Evolutionary conservation across 1,140 invertebrate genomes (phyloP), one percentile per base, ranked within the genome.

Genomic region (Brachionus koreanus): DNA sequence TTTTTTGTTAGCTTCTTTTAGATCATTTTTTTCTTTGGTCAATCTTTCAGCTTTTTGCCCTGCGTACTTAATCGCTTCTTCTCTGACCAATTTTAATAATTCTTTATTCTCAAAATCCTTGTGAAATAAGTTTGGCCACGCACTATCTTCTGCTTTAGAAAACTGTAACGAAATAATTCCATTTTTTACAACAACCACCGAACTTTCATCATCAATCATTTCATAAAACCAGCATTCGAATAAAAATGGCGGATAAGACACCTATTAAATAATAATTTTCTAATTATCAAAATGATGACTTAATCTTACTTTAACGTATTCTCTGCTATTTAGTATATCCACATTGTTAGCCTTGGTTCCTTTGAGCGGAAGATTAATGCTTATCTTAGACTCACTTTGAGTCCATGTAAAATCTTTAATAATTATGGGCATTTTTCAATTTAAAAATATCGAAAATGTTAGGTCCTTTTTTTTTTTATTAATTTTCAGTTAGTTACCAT

Each of bases 1-100:
- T 82, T 85, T 83, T 82, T 87, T 88, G 57, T 82, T 84, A 33
- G 85, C 85, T 7, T 76, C 84, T 84, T 85, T 86, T 63, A 83
- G 37, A 65, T 85, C 85, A 13, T 61, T 37, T 43, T 83, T 83
- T 72, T 86, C 83, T 72, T 86, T 83, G 46, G 74, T 10, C n/a
- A 65, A 19, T 42, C 16, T 13, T 43, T 79, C 76, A 25, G 35
- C 82, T 84, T 84, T 83, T 83, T 85, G 82, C 42, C 86, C 83
- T 37, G 83, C 82, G 16, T 84, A 82, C 63, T 83, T 83, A 13
- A 86, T 63, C 7, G 86, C 85, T 83, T 86, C 84, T 46, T 86
- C 85, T 77, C 83, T 19, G 13, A 83, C 49, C 33, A 39, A 33
- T 74, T 67, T 83, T 35, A 83, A 33, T 16, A 61, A 12, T 33